Evolutionary conservation across 2,797 vertebrate species (phyloP), one percentile per base, ranked within the genome.

Genomic region (Phrynocephalus vlangalii): DNA sequence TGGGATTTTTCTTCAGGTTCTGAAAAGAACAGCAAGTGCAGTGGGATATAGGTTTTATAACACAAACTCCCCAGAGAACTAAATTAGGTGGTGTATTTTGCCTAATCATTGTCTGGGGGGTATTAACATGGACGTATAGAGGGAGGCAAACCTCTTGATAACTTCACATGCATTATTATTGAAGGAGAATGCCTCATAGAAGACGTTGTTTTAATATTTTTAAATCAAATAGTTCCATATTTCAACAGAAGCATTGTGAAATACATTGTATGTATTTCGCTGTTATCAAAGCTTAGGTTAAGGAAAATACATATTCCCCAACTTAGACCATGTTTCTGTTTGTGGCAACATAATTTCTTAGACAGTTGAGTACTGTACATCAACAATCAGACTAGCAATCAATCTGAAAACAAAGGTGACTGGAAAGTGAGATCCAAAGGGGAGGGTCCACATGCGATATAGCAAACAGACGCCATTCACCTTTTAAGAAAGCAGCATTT

Each of bases 11-110:
- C 75, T 88, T 63, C 60, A 33, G 5, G 16, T 68, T 82, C 9
- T 78, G 33, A 87, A 87, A 87, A 82, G 66, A 78, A 70, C 16
- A 77, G 20, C 75, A 79, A 79, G 67, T 88, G 75, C 75, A 87
- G 28, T 71, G 50, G 66, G n/a, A 44, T 63, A 44, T 79, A 28
- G 33, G 28, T 24, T 83, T 84, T 72, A 83, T 26, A 79, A 56
- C 76, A 84, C 67, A 68, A 79, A 84, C 76, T 82, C 26, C 28
- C 50, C 50, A 48, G 52, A 3, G 5, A 72, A 63, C 33, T 60
- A 48, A 84, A 84, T 63, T 7, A 60, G 63, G 67, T 18, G 71
- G 22, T 44, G 76, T 48, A 18, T 79, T 60, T 78, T 18, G 33
- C 10, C n/a, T 56, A 83, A 83, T 63, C 15, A 28, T 68, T 83